Conservation (phyloP, 2,113 vertebrate species). For the Percina caprodes region DNA sequence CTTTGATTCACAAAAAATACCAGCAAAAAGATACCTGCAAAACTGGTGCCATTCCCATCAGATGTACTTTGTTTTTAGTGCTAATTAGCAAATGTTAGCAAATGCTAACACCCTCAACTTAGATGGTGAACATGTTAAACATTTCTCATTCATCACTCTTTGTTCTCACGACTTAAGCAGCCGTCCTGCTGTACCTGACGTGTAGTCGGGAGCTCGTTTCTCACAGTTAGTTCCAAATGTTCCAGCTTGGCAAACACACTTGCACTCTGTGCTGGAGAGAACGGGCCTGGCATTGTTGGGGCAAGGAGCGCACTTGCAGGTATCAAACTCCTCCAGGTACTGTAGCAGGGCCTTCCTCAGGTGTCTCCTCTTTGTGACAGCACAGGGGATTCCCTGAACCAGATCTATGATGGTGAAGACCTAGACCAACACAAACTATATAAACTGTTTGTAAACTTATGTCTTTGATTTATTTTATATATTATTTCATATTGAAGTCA, state of each 20-base stretch:
- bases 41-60: too few species aligned
- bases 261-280: slow-evolving; percentile 87
- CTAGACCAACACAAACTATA: slow-evolving; percentile 69
- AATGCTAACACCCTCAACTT: too few species aligned
- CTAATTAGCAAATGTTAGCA: too few species aligned
- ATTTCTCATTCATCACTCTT: too few species aligned
- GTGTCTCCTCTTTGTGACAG: slow-evolving; percentile 88
- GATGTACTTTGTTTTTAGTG: too few species aligned
- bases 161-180: too few species aligned
- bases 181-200: slow-evolving; percentile 80
- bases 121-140: too few species aligned
- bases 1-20: too few species aligned
- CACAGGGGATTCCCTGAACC: slow-evolving; percentile 89
- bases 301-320: slow-evolving; percentile 89
- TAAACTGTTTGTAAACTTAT: background rate
- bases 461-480: too few species aligned
- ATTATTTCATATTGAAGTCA: background rate
- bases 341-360: slow-evolving; percentile 87
- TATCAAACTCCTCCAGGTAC: slow-evolving; percentile 85
- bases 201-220: slow-evolving; percentile 82
- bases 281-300: slow-evolving; percentile 87
- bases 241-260: slow-evolving; percentile 90
- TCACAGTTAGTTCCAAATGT: slow-evolving; percentile 90
- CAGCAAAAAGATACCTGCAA: too few species aligned
- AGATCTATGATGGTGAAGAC: slow-evolving; percentile 86